phyloP scores from a whole-genome alignment of 1,140 invertebrate genomes.

The Drosophila truncata region DNA sequence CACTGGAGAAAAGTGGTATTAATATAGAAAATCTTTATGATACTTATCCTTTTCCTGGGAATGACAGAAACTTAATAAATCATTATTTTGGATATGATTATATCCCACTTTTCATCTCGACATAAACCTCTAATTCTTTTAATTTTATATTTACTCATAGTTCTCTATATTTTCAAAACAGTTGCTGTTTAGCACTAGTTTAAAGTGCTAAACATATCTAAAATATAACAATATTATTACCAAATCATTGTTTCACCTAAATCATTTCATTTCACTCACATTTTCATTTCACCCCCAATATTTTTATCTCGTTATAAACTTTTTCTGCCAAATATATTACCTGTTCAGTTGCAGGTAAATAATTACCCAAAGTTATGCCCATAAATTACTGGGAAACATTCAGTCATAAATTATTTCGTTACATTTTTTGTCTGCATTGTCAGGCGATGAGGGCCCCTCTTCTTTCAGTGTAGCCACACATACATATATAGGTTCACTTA shows the following conservation, averaged over 20 bases:
- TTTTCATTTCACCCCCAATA: not conserved
- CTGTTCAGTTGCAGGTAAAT: not conserved
- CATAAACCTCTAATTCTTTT: too few relatives aligned
- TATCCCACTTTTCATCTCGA: too few relatives aligned
- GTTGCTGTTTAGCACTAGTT: too few relatives aligned
- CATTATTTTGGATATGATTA: too few relatives aligned
- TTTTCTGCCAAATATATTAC: not conserved
- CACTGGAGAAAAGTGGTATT: not conserved
- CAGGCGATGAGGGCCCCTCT: not conserved
- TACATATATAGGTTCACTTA: constrained; percentile 16
- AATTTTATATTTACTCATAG: too few relatives aligned
- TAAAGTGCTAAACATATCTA: not conserved
- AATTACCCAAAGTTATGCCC: constrained; percentile 6
- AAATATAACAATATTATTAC: not conserved
- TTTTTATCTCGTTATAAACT: constrained; percentile 5
- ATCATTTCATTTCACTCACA: too few relatives aligned
- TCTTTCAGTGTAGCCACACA: constrained; percentile 17
- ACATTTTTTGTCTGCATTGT: not conserved
- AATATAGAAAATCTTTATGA: not conserved
- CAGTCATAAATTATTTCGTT: constrained; percentile 4
- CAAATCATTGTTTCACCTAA: not conserved
- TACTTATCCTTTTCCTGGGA: too few relatives aligned
- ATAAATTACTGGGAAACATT: constrained; percentile 15
- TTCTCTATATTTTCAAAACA: too few relatives aligned
- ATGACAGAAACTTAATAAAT: too few relatives aligned